These are phyloP conservation scores for Nyctalus aviator DNA, from an alignment of 2,797 vertebrate genomes.

Conservation along the genomic window DNA sequence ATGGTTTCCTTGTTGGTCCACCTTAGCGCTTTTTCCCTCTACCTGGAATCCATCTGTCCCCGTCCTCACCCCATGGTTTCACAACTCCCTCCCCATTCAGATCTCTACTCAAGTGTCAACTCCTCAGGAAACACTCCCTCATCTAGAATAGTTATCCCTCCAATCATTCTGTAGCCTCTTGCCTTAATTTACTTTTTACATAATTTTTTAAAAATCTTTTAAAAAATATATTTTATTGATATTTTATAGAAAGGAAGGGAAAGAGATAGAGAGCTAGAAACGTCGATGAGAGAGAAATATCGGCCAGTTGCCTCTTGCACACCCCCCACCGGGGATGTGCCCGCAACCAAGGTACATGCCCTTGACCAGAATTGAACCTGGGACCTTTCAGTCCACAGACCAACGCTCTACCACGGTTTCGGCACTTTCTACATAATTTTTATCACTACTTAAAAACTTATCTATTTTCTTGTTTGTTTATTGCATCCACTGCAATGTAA, in stretches of 20 bases:
- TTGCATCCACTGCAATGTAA: neutral
- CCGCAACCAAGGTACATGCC: too few relatives aligned
- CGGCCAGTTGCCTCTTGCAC: too few relatives aligned
- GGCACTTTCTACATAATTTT: neutral
- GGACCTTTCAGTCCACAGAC: too few relatives aligned
- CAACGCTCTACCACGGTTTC: too few relatives aligned
- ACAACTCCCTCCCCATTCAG: neutral
- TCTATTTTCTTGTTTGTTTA: conserved; percentile 21
- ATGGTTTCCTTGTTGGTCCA: neutral
- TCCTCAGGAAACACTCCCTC: neutral
- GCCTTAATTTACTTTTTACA: neutral
- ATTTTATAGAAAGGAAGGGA: too few relatives aligned
- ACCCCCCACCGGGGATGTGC: too few relatives aligned
- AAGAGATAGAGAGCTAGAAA: too few relatives aligned
- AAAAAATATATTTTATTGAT: too few relatives aligned
- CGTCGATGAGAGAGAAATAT: too few relatives aligned
- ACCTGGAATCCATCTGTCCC: accelerated
- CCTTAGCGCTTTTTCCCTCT: neutral
- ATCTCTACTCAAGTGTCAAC: neutral
- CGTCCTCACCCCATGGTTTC: neutral
- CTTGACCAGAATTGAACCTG: too few relatives aligned
- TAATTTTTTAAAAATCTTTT: neutral
- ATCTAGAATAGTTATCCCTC: neutral
- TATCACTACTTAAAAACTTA: neutral
- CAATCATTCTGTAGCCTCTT: neutral